Conservation (phyloP, 2,888 invertebrate genomes). For the Ophraella communa region DNA sequence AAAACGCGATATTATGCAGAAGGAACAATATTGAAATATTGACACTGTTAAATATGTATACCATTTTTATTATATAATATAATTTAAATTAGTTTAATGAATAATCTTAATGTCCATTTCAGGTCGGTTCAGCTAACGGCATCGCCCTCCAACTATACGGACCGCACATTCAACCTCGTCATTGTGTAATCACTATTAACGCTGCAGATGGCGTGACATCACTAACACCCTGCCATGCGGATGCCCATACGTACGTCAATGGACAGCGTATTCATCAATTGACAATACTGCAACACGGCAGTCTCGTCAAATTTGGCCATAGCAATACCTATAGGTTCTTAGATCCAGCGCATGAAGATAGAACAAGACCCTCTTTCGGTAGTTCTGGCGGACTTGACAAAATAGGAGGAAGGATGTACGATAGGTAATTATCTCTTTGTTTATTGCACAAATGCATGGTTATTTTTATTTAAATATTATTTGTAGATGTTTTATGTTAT, state of each 20-base stretch:
- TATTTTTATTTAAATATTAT: neutral
- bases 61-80: no score
- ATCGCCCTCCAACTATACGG: conserved; percentile 82
- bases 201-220: conserved; percentile 89
- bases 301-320: conserved; percentile 84
- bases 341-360: conserved; percentile 81
- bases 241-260: conserved; percentile 94
- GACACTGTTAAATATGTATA: no score
- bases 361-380: conserved; percentile 73
- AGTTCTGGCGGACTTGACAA: conserved; percentile 59
- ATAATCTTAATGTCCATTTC: conserved; percentile 33
- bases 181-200: conserved; percentile 87
- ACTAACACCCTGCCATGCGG: conserved; percentile 90
- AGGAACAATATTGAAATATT: no score
- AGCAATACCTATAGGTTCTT: conserved; percentile 86
- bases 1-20: no score
- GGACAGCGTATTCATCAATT: conserved; percentile 91
- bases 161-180: conserved; percentile 90
- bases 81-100: no score
- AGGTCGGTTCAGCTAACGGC: conserved; percentile 81
- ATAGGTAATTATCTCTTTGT: conserved; percentile 75
- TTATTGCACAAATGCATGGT: neutral
- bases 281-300: conserved; percentile 87
- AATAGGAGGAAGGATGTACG: conserved; percentile 75
- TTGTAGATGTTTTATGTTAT: neutral